Percentiles rank a stretch among this genome's conserved stretches.
These are phyloP conservation scores for Steatocranus sp. DNA, from an alignment of 2,797 vertebrate genomes.

Conservation along the genomic window DNA sequence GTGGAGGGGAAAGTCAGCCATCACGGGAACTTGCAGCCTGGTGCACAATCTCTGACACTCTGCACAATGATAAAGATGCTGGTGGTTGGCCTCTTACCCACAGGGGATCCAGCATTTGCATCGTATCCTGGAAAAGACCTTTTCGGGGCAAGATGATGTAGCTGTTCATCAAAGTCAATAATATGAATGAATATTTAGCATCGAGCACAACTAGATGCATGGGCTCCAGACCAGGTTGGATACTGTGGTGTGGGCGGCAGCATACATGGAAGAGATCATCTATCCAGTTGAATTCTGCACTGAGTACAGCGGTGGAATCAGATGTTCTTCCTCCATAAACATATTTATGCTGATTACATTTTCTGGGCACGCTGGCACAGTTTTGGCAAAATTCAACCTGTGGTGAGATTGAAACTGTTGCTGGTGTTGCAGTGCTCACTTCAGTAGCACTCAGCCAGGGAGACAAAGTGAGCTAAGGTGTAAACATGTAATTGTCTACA, in stretches of 20 bases:
- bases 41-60: no score
- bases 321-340: slow-evolving; percentile 10
- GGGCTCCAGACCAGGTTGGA: background rate
- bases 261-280: background rate
- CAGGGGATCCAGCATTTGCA: background rate
- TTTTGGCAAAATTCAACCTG: slow-evolving; percentile 47
- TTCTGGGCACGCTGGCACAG: slow-evolving; percentile 13
- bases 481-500: slow-evolving; percentile 46
- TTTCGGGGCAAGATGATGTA: background rate
- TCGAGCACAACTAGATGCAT: background rate
- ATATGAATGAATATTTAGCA: background rate
- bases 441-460: slow-evolving; percentile 26
- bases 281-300: background rate
- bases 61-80: background rate
- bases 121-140: background rate
- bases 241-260: background rate
- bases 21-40: background rate
- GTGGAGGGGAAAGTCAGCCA: background rate
- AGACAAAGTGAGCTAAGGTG: slow-evolving; percentile 19
- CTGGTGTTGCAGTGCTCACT: slow-evolving; percentile 13
- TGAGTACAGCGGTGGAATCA: background rate
- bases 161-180: background rate
- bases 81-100: background rate
- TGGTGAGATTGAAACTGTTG: slow-evolving; percentile 31
- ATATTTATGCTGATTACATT: slow-evolving; percentile 10